Conservation (phyloP, 2,113 vertebrate species). For the Hippocampus zosterae region DNA sequence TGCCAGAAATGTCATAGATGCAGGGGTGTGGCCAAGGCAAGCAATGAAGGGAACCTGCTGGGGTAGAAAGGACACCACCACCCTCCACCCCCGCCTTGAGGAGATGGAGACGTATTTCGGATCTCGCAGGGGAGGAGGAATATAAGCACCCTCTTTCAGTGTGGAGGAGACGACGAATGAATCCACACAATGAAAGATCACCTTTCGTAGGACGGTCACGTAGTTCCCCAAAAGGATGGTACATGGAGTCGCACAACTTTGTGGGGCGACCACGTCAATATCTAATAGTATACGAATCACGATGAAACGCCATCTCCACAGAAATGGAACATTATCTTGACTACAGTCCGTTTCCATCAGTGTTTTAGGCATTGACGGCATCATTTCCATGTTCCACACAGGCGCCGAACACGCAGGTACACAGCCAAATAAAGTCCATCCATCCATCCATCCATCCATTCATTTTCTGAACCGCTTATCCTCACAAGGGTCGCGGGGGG, state of each 20-base stretch:
- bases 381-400: too few species aligned
- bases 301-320: not conserved
- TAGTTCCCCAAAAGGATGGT: not conserved
- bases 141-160: conserved; percentile 18
- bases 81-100: conserved; percentile 9
- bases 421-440: too few species aligned
- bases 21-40: conserved; percentile 20
- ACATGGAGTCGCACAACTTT: not conserved
- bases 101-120: conserved; percentile 32
- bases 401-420: too few species aligned
- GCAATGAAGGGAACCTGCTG: conserved; percentile 27
- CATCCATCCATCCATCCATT: too few species aligned
- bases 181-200: not conserved
- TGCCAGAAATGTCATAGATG: conserved; percentile 46
- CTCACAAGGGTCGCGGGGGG: too few species aligned
- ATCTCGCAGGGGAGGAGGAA: conserved; percentile 20
- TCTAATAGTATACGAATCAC: not conserved
- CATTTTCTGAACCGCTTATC: too few species aligned
- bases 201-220: too few species aligned
- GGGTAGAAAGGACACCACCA: conserved; percentile 15
- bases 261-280: not conserved
- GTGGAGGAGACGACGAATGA: conserved; percentile 11
- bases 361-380: too few species aligned
- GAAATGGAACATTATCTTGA: too few species aligned
- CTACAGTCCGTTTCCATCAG: not conserved